Percentiles rank a stretch among this genome's conserved stretches.
These are phyloP conservation scores for Lepilemur septentrionalis DNA, from an alignment of 2,797 vertebrate species.

Conservation along the genomic window DNA sequence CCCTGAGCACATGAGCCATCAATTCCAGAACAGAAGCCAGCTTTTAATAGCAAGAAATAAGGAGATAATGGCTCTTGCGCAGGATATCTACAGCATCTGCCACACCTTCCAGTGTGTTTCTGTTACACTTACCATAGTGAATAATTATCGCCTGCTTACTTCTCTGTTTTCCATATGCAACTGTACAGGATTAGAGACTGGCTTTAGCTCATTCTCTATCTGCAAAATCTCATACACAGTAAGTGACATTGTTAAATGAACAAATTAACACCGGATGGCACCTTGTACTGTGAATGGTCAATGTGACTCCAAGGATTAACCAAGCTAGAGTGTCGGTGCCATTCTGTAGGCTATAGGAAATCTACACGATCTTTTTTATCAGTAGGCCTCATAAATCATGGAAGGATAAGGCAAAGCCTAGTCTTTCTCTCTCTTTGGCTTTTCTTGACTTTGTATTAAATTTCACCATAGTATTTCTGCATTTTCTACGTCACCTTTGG, in stretches of 20 bases:
- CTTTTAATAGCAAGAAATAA: background rate
- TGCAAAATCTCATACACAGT: background rate
- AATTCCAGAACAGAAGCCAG: background rate
- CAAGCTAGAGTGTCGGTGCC: background rate
- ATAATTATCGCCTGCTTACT: background rate
- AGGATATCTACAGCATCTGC: background rate
- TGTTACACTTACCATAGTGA: background rate
- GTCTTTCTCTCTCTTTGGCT: background rate
- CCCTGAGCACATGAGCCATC: background rate
- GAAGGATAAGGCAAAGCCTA: background rate
- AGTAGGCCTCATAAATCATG: background rate
- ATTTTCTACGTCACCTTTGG: background rate
- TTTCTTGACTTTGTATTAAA: background rate
- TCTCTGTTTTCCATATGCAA: background rate
- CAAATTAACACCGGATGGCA: background rate
- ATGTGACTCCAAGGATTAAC: background rate
- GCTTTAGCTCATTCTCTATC: background rate
- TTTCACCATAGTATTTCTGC: background rate
- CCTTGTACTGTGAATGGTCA: background rate
- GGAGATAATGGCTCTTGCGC: too few relatives aligned
- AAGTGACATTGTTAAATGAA: background rate
- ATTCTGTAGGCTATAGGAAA: background rate
- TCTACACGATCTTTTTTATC: background rate
- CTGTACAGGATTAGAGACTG: background rate
- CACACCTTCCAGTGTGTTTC: background rate